Conservation (phyloP, 2,797 vertebrate species). For the Sebastes hubbsi region DNA sequence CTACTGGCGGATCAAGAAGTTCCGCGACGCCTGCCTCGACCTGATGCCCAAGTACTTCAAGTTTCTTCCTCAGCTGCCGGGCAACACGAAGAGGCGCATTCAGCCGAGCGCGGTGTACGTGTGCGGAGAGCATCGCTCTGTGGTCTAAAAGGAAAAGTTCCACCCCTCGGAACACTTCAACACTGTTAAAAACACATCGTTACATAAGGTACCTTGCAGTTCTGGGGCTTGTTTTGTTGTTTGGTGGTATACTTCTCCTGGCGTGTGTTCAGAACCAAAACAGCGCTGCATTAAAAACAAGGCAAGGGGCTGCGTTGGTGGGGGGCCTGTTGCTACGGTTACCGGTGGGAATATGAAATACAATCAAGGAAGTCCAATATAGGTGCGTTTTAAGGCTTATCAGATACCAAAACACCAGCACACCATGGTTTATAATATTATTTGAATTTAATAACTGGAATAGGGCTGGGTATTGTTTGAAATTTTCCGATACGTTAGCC, state of each 20-base stretch:
- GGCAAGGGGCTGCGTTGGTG: not conserved
- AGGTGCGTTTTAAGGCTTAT: not conserved
- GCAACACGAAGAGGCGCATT: conserved; percentile 90
- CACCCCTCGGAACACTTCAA: not conserved
- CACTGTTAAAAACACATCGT: conserved; percentile 15
- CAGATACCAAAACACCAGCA: not conserved
- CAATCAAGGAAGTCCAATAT: not conserved
- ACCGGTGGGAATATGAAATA: not conserved
- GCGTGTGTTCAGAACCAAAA: conserved; percentile 5
- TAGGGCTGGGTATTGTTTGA: not conserved
- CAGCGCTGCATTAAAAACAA: conserved; percentile 24
- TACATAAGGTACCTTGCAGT: not conserved
- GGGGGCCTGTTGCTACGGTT: not conserved
- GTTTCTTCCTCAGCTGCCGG: conserved; percentile 93
- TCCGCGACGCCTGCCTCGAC: conserved; percentile 95
- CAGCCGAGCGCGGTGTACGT: conserved; percentile 96
- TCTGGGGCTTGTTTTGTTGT: not conserved
- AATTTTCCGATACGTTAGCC: not conserved
- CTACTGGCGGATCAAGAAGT: conserved; percentile 99
- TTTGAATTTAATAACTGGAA: not conserved
- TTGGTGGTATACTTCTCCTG: conserved; percentile 7
- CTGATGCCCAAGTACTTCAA: conserved; percentile 97
- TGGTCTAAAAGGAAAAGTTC: conserved; percentile 80
- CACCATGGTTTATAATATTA: not conserved
- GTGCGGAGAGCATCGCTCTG: conserved; percentile 92